These are phyloP conservation scores for Yponomeuta sedellus DNA, from an alignment of 2,888 invertebrate species.

Conservation along the genomic window DNA sequence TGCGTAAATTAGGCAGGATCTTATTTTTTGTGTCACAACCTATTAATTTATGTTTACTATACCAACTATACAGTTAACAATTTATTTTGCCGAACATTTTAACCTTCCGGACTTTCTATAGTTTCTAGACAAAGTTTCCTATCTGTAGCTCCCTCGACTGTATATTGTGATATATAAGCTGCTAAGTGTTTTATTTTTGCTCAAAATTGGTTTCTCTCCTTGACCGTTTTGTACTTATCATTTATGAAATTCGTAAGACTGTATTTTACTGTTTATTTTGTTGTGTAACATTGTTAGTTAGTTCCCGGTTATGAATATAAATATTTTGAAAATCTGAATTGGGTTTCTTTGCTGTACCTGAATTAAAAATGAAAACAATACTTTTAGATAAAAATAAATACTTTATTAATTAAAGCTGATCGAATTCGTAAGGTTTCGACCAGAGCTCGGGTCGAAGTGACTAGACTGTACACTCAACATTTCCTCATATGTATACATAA, in stretches of 20 bases:
- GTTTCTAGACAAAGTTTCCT: not conserved
- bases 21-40: too few species aligned
- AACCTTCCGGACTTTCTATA: too few species aligned
- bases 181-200: conserved; percentile 60
- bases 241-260: conserved; percentile 75
- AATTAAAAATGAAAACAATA: conserved; percentile 38
- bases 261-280: conserved; percentile 61
- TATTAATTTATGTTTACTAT: too few species aligned
- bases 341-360: conserved; percentile 27
- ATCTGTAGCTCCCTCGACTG: conserved; percentile 36
- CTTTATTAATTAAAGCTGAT: conserved; percentile 64
- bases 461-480: conserved; percentile 75
- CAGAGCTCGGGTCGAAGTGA: conserved; percentile 70
- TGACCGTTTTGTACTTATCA: conserved; percentile 71
- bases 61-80: too few species aligned
- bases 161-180: conserved; percentile 64
- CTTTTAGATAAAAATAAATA: conserved; percentile 68
- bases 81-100: too few species aligned
- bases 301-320: conserved; percentile 72
- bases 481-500: conserved; percentile 55
- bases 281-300: conserved; percentile 71
- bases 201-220: conserved; percentile 55
- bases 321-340: conserved; percentile 60
- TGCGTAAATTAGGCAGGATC: too few species aligned
- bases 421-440: conserved; percentile 59